Evolutionary conservation across 2,113 vertebrate genomes (phyloP).

Genomic region (Strix uralensis): DNA sequence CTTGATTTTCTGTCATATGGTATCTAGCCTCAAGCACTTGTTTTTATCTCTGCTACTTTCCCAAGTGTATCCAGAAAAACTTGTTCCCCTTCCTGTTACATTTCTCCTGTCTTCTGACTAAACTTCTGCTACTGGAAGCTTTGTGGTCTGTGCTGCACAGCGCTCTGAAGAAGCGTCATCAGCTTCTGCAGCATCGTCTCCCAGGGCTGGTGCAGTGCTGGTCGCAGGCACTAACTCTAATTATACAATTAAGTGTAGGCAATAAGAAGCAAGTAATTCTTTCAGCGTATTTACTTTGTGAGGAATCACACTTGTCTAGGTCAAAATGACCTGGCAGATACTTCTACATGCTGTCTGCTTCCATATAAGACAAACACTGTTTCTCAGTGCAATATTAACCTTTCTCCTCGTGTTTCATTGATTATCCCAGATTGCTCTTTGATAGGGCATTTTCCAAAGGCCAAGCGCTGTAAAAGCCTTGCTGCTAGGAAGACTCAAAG

Average conservation of each 20-base stretch:
- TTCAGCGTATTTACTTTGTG: background rate
- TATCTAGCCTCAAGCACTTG: background rate
- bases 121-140: background rate
- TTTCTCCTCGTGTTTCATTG: background rate
- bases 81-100: background rate
- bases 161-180: background rate
- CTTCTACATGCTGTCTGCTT: background rate
- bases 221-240: background rate
- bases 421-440: background rate
- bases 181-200: background rate
- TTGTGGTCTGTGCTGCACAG: background rate
- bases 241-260: background rate
- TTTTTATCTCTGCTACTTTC: background rate
- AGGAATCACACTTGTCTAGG: background rate
- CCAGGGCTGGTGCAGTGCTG: background rate
- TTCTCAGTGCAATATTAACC: background rate
- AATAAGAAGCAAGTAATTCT: background rate
- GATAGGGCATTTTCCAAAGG: background rate
- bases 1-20: background rate
- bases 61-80: background rate
- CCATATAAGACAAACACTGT: background rate
- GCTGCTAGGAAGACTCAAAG: background rate
- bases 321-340: background rate
- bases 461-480: background rate
- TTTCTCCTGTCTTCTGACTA: background rate